These are phyloP conservation scores for Catalaphyllia jardinei DNA, from an alignment of 64 coral and sea anemone species.

Conservation along the genomic window DNA sequence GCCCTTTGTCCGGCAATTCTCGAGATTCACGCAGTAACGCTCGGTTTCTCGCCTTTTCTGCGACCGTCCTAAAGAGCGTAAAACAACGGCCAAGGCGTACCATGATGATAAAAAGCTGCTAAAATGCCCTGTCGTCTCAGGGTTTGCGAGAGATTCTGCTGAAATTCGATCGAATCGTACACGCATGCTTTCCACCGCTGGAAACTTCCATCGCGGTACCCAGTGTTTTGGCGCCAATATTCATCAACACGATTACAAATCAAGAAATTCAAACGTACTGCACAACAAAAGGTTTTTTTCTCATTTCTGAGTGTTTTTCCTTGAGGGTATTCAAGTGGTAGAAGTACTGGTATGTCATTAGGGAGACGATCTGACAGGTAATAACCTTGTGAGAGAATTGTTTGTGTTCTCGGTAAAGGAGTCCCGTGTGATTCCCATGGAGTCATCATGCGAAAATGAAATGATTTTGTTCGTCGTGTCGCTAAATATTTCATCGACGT, in stretches of 20 bases:
- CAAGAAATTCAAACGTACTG: not conserved
- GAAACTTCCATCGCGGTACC: not conserved
- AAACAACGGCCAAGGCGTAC: constrained; percentile 58
- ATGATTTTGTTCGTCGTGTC: not conserved
- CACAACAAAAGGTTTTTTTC: constrained; percentile 24
- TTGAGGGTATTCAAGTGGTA: constrained; percentile 15
- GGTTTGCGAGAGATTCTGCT: too few relatives aligned
- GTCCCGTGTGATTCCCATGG: not conserved
- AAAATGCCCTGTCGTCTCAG: too few relatives aligned
- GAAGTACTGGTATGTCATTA: constrained; percentile 67
- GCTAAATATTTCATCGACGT: not conserved
- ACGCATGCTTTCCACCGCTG: not conserved
- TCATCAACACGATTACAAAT: not conserved
- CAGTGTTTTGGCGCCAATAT: constrained; percentile 43
- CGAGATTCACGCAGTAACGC: constrained; percentile 61
- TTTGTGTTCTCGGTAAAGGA: not conserved
- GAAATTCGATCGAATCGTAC: not conserved
- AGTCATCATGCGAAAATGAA: not conserved
- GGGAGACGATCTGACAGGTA: constrained; percentile 85
- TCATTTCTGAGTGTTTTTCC: not conserved
- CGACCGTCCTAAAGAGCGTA: constrained; percentile 25
- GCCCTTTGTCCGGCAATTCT: constrained; percentile 77
- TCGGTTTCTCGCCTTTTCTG: constrained; percentile 33
- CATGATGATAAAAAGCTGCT: not conserved
- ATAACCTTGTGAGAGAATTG: not conserved